Conservation (phyloP, 1,140 invertebrate species). For the Drepana arcuata region DNA sequence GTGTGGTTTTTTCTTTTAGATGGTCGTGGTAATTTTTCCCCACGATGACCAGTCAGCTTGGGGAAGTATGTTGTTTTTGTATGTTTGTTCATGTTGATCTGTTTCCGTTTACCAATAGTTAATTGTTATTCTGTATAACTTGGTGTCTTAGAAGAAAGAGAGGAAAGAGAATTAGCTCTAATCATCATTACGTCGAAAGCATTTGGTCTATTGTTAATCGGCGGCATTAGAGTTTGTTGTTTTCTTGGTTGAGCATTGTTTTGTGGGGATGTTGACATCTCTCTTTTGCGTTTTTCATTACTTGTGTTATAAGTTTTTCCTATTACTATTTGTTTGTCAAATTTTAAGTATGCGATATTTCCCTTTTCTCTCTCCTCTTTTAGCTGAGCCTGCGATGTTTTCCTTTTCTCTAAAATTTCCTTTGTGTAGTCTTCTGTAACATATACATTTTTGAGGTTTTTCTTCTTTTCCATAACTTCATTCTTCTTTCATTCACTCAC, state of each 20-base stretch:
- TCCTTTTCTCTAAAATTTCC: conserved; percentile 13
- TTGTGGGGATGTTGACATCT: conserved; percentile 5
- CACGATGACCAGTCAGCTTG: neutral
- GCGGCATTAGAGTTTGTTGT: conserved; percentile 3
- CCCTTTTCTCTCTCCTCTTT: conserved; percentile 14
- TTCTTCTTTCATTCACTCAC: neutral
- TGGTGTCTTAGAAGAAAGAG: neutral
- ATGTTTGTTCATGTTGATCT: neutral
- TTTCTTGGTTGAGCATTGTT: conserved; percentile 4
- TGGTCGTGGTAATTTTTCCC: neutral
- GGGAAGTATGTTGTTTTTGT: neutral
- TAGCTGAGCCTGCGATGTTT: conserved; percentile 5
- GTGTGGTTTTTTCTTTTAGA: no score
- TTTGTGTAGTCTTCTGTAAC: conserved; percentile 16
- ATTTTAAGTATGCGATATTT: conserved; percentile 11
- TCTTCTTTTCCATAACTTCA: neutral
- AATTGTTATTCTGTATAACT: conserved; percentile 10
- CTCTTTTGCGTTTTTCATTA: conserved; percentile 7
- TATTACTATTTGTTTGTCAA: conserved; percentile 13
- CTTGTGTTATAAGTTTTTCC: neutral
- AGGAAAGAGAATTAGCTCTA: conserved; percentile 5
- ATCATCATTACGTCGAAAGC: conserved; percentile 6
- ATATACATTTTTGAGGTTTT: conserved; percentile 5
- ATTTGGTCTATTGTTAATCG: conserved; percentile 5
- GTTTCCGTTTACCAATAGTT: conserved; percentile 8